Conservation (phyloP, 1,140 invertebrate species). For the Pissodes strobi region DNA sequence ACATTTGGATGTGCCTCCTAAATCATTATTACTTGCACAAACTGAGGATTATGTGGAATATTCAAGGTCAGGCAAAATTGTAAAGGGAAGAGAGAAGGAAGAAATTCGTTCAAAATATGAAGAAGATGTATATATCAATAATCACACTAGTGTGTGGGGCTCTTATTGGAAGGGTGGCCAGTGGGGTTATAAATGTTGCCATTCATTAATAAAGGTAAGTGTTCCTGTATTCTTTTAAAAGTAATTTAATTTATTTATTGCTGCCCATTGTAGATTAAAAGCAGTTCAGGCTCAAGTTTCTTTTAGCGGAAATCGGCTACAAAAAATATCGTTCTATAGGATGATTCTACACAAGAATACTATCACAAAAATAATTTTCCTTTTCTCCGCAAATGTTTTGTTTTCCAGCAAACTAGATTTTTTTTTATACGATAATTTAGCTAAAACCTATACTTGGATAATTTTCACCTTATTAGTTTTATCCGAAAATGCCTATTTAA, state of each 20-base stretch:
- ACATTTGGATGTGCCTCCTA: constrained; percentile 84
- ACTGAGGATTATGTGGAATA: constrained; percentile 97
- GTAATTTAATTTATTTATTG: too few relatives aligned
- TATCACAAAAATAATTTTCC: too few relatives aligned
- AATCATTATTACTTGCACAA: constrained; percentile 87
- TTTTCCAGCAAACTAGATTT: too few relatives aligned
- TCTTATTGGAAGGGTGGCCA: constrained; percentile 90
- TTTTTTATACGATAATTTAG: too few relatives aligned
- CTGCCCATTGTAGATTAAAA: too few relatives aligned
- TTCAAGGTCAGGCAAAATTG: constrained; percentile 86
- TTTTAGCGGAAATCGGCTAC: too few relatives aligned
- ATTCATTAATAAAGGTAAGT: constrained; percentile 85
- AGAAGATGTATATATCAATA: constrained; percentile 91
- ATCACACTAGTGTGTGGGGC: constrained; percentile 94
- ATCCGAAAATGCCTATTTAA: too few relatives aligned
- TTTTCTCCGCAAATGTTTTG: too few relatives aligned
- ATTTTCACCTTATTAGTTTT: neutral
- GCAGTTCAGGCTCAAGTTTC: too few relatives aligned
- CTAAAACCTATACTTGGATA: too few relatives aligned
- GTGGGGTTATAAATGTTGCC: constrained; percentile 97
- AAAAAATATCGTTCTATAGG: too few relatives aligned
- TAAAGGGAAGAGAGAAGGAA: constrained; percentile 85
- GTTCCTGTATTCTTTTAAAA: too few relatives aligned
- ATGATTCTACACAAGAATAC: neutral
- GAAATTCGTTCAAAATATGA: constrained; percentile 89